Evolutionary conservation across 2,888 invertebrate genomes (phyloP), one percentile per base, ranked within the genome.

Genomic region (Camponotus fellah): DNA sequence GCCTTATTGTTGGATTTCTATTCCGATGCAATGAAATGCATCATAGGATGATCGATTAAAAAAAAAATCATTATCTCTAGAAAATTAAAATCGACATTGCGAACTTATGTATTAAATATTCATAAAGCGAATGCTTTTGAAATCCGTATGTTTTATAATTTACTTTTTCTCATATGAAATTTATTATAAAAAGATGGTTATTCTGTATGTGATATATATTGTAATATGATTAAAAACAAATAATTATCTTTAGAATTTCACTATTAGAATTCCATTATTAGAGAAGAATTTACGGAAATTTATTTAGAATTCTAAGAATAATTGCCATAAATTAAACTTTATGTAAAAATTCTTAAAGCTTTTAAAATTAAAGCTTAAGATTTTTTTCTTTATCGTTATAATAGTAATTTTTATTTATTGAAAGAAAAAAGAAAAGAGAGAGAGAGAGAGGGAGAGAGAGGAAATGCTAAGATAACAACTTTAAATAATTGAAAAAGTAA

Each of bases 51-150:
- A 6, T 66, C n/a, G 32, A 66, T 68, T 66, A 56, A 68, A 46
- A 68, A 56, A 56, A 56, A 34, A 68, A 56, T 56, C 12, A 77
- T 68, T 75, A 14, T 49, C 46, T 49, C 3, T 66, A 65, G 65
- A 65, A 75, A 75, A 75, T 65, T 75, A 75, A 64, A 75, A 75
- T 65, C 21, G 17, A 49, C 6, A 34, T 65, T 64, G 21, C 10
- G 10, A n/a, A 34, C 14, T 64, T 43, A 14, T 1, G 4, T n/a
- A 14, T 21, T 34, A 65, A 65, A 65, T 75, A n/a, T 40, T 49
- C 10, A 21, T 9, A 64, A 26, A 56, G 14, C 4, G 4, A 26
- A 0, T 37, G 14, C 14, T 14, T 34, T 53, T n/a, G 4, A 71
- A 6, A 10, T 21, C 0, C 17, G 17, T 53, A 10, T 40, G 43